These are phyloP conservation scores for Megaptera novaeangliae DNA, from an alignment of 2,113 vertebrate genomes.

Conservation along the genomic window DNA sequence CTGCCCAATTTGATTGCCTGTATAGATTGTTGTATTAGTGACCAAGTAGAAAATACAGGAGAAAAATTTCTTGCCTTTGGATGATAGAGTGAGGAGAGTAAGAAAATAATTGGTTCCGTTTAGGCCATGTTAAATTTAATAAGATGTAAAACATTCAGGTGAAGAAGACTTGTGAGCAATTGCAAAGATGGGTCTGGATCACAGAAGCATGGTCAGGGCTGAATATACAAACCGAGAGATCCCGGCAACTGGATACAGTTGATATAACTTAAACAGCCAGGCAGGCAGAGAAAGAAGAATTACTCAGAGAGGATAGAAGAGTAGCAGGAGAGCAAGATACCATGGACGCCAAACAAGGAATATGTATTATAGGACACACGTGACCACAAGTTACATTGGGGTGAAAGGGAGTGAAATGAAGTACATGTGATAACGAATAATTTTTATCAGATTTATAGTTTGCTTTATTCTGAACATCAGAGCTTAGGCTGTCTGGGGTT, in stretches of 20 bases:
- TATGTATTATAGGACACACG: not conserved
- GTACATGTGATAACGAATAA: not conserved
- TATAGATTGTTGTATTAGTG: not conserved
- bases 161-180: not conserved
- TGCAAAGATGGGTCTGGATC: not conserved
- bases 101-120: not conserved
- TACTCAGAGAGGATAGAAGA: not conserved
- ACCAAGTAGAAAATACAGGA: not conserved
- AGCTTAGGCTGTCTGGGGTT: not conserved
- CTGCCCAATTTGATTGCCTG: not conserved
- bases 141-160: not conserved
- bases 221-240: not conserved
- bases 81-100: not conserved
- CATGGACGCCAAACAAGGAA: not conserved
- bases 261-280: not conserved
- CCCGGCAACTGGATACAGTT: not conserved
- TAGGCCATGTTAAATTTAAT: not conserved
- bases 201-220: not conserved
- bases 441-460: not conserved
- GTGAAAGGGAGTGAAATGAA: not conserved
- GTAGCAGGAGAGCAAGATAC: not conserved
- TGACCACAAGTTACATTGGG: not conserved
- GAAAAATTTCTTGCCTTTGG: not conserved
- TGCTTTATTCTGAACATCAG: not conserved
- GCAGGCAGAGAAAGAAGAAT: not conserved